Conservation (phyloP, 2,888 invertebrate species). For the Drosophila fulvimacula region DNA sequence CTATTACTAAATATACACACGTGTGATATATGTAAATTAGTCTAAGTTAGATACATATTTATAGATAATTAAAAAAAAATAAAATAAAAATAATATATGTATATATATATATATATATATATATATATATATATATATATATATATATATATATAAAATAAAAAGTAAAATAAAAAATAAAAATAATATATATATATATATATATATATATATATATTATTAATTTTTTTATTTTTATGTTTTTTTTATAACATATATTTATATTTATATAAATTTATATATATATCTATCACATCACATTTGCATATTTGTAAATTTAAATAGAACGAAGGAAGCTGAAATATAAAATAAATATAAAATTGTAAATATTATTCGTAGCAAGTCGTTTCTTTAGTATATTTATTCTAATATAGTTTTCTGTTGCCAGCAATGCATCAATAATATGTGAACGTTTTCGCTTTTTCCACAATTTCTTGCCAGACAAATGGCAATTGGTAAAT, state of each 20-base stretch:
- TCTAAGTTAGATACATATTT: too few relatives aligned
- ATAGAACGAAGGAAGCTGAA: neutral
- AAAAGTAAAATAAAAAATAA: too few relatives aligned
- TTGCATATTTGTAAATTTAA: neutral
- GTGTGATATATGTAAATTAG: too few relatives aligned
- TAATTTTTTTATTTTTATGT: too few relatives aligned
- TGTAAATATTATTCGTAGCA: neutral
- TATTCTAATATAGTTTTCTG: neutral
- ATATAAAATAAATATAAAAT: neutral
- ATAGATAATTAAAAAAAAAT: neutral
- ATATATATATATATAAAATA: too few relatives aligned
- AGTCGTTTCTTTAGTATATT: neutral
- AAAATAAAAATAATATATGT: too few relatives aligned
- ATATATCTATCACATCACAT: neutral
- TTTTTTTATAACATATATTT: too few relatives aligned
- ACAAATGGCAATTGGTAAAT: slow-evolving; percentile 59
- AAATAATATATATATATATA: too few relatives aligned
- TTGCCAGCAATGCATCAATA: neutral
- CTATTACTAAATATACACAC: too few relatives aligned
- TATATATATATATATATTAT: too few relatives aligned
- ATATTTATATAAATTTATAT: neutral
- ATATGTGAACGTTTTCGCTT: slow-evolving; percentile 21
- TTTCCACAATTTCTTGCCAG: slow-evolving; percentile 21
- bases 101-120: neutral
- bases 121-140: too few relatives aligned